These are phyloP conservation scores for Noctua janthe DNA, from an alignment of 2,888 invertebrate genomes.

Conservation along the genomic window DNA sequence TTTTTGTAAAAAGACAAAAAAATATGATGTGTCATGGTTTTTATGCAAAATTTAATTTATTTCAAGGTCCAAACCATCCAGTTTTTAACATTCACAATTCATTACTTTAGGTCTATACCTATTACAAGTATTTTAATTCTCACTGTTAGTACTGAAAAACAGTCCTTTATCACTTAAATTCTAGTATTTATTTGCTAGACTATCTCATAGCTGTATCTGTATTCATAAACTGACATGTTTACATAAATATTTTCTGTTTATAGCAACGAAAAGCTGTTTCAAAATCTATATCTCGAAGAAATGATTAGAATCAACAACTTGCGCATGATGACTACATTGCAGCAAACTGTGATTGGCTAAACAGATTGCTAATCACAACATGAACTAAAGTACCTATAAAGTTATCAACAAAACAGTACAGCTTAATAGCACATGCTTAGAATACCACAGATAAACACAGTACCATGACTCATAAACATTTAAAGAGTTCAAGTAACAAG, in stretches of 20 bases:
- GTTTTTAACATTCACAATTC: background rate
- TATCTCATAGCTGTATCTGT: background rate
- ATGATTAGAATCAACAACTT: background rate
- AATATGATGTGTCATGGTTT: background rate
- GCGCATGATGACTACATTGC: background rate
- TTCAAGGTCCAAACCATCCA: constrained; percentile 17
- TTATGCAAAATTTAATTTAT: constrained; percentile 10
- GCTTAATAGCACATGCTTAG: constrained; percentile 29
- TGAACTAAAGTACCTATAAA: constrained; percentile 23
- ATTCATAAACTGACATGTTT: background rate
- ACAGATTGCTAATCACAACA: constrained; percentile 37
- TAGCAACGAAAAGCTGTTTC: background rate
- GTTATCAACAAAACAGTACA: constrained; percentile 33
- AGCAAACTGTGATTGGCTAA: constrained; percentile 10
- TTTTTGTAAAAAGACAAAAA: constrained; percentile 2
- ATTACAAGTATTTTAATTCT: background rate
- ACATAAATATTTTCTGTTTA: background rate
- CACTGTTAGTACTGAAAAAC: background rate
- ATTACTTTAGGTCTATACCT: background rate
- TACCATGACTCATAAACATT: constrained; percentile 54
- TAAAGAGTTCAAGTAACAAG: constrained; percentile 54
- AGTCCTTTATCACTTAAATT: background rate
- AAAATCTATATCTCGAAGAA: background rate
- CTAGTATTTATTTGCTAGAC: background rate
- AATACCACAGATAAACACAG: constrained; percentile 59